Percentiles rank a stretch among this genome's conserved stretches.
phyloP scores from a whole-genome alignment of 1,140 invertebrate genomes.

The Drosophila burlai region DNA sequence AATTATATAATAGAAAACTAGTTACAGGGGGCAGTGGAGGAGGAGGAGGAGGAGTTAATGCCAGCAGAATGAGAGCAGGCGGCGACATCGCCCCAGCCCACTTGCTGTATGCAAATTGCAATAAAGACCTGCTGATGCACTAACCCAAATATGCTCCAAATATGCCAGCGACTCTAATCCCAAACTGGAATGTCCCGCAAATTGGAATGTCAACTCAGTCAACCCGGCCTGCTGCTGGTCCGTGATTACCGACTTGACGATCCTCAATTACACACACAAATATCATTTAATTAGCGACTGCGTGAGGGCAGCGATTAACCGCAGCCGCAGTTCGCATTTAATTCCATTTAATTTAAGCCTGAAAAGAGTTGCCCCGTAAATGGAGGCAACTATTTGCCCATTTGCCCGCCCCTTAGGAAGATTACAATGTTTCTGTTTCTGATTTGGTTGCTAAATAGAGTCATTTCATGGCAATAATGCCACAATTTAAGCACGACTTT shows the following conservation, averaged over 20 bases:
- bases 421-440: not conserved
- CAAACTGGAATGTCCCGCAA: slow-evolving; percentile 3
- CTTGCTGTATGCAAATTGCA: slow-evolving; percentile 59
- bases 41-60: not conserved
- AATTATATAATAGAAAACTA: slow-evolving; percentile 8
- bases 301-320: slow-evolving; percentile 26
- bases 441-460: slow-evolving; percentile 3
- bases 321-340: slow-evolving; percentile 1
- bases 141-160: slow-evolving; percentile 66
- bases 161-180: slow-evolving; percentile 41
- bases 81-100: slow-evolving; percentile 27
- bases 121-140: slow-evolving; percentile 15
- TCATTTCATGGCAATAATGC: not conserved
- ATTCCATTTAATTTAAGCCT: not conserved
- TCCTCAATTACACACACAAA: slow-evolving; percentile 30
- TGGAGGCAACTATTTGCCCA: not conserved
- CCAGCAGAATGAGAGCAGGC: not conserved
- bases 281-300: slow-evolving; percentile 49
- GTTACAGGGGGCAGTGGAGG: not conserved
- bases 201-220: slow-evolving; percentile 31
- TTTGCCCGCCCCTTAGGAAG: not conserved
- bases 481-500: no score
- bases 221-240: not conserved
- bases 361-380: slow-evolving; percentile 3
- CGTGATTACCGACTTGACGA: slow-evolving; percentile 17